Evolutionary conservation across 64 coral and sea anemone genomes (phyloP).

Genomic region (Astreopora myriophthalma): DNA sequence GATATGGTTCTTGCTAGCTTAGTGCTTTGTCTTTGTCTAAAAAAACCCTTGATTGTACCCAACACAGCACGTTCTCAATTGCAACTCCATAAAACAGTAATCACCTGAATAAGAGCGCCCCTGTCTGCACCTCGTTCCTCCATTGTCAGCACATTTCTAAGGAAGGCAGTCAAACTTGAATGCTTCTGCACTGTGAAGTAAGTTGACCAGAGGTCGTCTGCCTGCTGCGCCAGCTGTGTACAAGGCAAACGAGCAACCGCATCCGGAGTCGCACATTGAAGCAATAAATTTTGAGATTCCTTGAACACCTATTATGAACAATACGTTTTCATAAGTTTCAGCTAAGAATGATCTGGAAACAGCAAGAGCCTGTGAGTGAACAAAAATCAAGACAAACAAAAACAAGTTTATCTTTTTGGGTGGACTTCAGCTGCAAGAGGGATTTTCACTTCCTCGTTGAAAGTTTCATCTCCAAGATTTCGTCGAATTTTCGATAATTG

Average conservation of each 20-base stretch:
- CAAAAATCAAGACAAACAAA: too few relatives aligned
- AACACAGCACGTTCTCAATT: neutral
- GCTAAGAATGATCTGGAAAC: too few relatives aligned
- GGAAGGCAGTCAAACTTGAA: constrained; percentile 59
- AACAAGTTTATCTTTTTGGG: too few relatives aligned
- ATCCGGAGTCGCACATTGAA: constrained; percentile 81
- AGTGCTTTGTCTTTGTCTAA: neutral
- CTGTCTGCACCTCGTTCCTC: neutral
- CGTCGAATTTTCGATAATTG: too few relatives aligned
- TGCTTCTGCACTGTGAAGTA: constrained; percentile 78
- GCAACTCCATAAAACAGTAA: neutral
- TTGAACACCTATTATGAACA: constrained; percentile 10
- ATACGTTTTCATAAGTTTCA: neutral
- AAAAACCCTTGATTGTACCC: neutral
- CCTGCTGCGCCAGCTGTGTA: constrained; percentile 1
- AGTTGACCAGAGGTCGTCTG: constrained; percentile 7
- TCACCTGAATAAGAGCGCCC: constrained; percentile 11
- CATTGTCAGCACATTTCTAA: constrained; percentile 15
- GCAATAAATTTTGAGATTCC: constrained; percentile 50
- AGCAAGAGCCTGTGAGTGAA: too few relatives aligned
- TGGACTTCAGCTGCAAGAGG: too few relatives aligned
- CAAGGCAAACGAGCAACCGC: constrained; percentile 49
- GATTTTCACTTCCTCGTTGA: too few relatives aligned
- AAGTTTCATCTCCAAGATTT: too few relatives aligned
- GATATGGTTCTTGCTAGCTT: too few relatives aligned